These are phyloP conservation scores for Siderastrea radians DNA, from an alignment of 92 coral and sea anemone species.

Conservation along the genomic window DNA sequence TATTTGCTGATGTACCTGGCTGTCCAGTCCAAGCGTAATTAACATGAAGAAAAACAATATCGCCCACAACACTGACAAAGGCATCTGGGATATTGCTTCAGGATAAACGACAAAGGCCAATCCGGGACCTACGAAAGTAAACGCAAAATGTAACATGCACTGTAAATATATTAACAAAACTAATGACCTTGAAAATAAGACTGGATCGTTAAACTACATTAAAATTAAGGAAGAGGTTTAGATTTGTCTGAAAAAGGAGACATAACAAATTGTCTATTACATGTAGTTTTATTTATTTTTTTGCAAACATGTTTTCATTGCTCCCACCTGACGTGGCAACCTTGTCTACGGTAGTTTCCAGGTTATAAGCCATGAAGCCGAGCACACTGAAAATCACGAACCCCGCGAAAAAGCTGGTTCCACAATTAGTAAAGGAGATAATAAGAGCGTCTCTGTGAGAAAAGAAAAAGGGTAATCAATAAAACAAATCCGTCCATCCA, in stretches of 20 bases:
- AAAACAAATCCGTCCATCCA: no score
- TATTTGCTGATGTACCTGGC: conserved; percentile 46
- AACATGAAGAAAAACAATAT: conserved; percentile 78
- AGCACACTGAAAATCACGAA: conserved; percentile 78
- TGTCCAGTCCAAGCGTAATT: conserved; percentile 69
- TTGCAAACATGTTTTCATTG: no score
- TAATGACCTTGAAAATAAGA: no score
- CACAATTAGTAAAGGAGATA: conserved; percentile 26
- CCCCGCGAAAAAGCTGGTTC: conserved; percentile 66
- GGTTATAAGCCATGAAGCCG: conserved; percentile 74
- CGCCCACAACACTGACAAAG: conserved; percentile 81
- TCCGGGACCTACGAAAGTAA: conserved; percentile 64
- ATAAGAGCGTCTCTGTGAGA: conserved; percentile 21
- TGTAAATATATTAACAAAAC: no score
- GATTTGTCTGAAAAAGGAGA: no score
- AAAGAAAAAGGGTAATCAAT: neutral
- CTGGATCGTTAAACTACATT: no score
- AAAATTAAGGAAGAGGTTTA: no score
- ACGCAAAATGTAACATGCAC: no score
- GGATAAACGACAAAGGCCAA: conserved; percentile 80
- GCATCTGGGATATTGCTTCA: conserved; percentile 84
- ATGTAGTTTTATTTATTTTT: no score
- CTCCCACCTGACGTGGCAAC: conserved; percentile 36
- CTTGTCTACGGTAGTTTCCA: conserved; percentile 8
- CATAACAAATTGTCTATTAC: no score